Base-by-base conservation (phyloP, 2,113 vertebrate species). In the Oplegnathus fasciatus region DNA sequence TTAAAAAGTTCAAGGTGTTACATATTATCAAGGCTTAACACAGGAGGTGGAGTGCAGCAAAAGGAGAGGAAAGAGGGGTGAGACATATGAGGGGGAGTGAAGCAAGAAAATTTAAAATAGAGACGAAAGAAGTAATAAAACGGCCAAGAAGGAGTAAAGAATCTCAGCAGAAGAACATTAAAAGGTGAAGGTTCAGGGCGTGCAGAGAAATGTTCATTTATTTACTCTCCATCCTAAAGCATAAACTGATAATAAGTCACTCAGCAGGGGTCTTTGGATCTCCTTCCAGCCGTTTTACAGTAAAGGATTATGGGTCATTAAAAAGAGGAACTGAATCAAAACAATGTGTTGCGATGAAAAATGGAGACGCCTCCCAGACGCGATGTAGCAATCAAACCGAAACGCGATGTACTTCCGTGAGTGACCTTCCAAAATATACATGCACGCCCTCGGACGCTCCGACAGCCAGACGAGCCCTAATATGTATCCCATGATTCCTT, bases 301-400 rank as follows among this genome's bases (percentile, higher is more conserved):
- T 90, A 85, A 92, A 89, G 82, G 86, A 90, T 94, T 91, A 84
- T 68, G 79, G 78, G 54, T 84, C 92, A 84, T 93, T 91, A 88
- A 88, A 89, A 88, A 88, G 75, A 93, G 90, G 84, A 93, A 90
- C 89, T 10, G 87, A 80, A 90, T 92, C 91, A 93, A 91, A 93
- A 91, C 91, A 92, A 86, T 20, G 83, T 84, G 92, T n/a, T 77
- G 87, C 60, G 7, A 82, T 90, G 86, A 92, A 72, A 81, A 77
- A 89, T 57, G 48, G 42, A 44, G 73, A 48, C 4, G 22, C n/a
- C 58, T 78, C 67, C 20, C 69, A 62, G 69, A 77, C 44, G 4
- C 65, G 7, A 15, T 14, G 65, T 0, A 57, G 82, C 58, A 28
- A 40, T 64, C 26, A 17, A 60, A 75, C 9, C 18, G 1, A 40